Base-by-base conservation (phyloP, 2,113 vertebrate species). In the Sitta europaea region DNA sequence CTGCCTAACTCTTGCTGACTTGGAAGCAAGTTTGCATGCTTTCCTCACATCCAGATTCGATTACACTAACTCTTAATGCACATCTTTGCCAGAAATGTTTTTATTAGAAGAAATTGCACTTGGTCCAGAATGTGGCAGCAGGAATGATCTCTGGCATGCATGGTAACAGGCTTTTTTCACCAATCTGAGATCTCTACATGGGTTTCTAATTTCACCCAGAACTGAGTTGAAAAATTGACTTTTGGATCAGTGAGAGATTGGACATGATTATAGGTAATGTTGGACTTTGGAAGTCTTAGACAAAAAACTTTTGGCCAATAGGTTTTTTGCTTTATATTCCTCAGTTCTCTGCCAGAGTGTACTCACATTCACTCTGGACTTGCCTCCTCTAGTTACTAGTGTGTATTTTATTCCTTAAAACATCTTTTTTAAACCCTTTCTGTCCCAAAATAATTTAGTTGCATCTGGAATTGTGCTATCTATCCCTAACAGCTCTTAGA, bases 21-120 rank as follows among this genome's bases (percentile, higher is more conserved):
- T 98, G 96, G 93, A 98, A 97, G 93, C 90, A 72, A 88, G 82
- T 54, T 93, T 97, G 92, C 97, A 96, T 95, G 92, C 94, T 96
- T 97, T 98, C 96, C 94, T 98, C 97, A 95, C 59, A 97, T 97
- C 92, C 96, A 98, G 96, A 97, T 97, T 98, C 82, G 63, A 97
- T 98, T 95, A 97, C 88, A 94, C 94, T 94, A 92, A 94, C 86
- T 95, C 86, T 90, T 93, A 92, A 81, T 76, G 77, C 45, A 79
- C 90, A 95, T 74, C 91, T 83, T 67, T 93, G 97, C 97, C 97
- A 97, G 93, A 78, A 88, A 91, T 96, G 95, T 95, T 96, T 97
- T 97, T 97, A 97, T 97, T 96, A 97, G 74, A 96, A 95, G 80
- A 91, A 97, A 92, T 96, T 97, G 85, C 77, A 90, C 75, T 96